phyloP scores from a whole-genome alignment of 1,140 invertebrate species.

The Plutomurus gul region DNA sequence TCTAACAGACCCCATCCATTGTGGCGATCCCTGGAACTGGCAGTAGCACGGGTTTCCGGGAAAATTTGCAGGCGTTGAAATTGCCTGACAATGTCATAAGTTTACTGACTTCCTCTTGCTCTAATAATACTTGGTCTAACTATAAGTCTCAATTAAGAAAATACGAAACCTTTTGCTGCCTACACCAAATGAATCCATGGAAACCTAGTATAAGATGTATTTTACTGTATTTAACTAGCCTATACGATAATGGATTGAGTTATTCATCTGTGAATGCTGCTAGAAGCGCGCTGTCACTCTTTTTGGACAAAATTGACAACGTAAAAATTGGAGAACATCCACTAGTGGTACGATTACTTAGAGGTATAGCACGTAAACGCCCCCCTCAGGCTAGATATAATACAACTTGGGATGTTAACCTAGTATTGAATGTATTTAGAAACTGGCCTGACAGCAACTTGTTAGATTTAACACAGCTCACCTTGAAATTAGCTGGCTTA shows the following conservation, averaged over 20 bases:
- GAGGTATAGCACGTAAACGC: neutral
- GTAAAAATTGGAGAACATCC: neutral
- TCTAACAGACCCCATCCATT: neutral
- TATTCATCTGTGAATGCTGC: neutral
- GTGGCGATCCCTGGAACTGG: neutral
- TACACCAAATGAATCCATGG: neutral
- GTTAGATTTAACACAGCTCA: neutral
- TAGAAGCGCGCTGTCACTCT: neutral
- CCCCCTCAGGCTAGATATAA: conserved; percentile 4
- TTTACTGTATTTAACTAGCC: neutral
- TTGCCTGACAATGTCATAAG: neutral
- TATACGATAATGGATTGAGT: neutral
- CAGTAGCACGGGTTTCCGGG: neutral
- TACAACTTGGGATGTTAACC: neutral
- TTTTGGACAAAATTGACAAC: neutral
- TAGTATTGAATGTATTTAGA: neutral
- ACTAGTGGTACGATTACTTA: neutral
- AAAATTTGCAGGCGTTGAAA: neutral
- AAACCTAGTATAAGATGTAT: neutral
- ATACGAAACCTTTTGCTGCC: neutral
- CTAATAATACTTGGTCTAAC: neutral
- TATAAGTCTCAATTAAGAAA: neutral
- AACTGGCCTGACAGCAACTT: neutral
- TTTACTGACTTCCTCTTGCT: neutral
- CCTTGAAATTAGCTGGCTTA: neutral